phyloP scores from a whole-genome alignment of 1,140 invertebrate genomes.

The Sinella curviseta region DNA sequence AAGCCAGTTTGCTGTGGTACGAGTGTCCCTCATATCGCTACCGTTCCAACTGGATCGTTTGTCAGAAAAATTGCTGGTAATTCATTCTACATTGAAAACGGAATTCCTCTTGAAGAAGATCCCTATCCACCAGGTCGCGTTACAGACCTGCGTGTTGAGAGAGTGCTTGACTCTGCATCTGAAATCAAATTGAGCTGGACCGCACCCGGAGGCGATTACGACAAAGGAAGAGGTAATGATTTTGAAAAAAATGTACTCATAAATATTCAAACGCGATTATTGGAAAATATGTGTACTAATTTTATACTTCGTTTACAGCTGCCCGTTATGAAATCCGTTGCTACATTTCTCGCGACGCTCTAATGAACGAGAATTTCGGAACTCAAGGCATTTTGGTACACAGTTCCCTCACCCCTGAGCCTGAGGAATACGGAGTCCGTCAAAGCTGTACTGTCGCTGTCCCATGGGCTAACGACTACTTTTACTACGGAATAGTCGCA shows the following conservation, averaged over 20 bases:
- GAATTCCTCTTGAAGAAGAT: slow-evolving; percentile 48
- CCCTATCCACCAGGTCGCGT: slow-evolving; percentile 51
- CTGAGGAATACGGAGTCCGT: slow-evolving; percentile 48
- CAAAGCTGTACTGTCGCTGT: slow-evolving; percentile 51
- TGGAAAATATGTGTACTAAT: too few relatives aligned
- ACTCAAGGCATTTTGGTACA: slow-evolving; percentile 52
- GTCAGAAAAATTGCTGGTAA: slow-evolving; percentile 44
- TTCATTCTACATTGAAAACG: slow-evolving; percentile 48
- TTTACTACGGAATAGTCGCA: slow-evolving; percentile 53
- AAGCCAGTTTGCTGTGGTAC: slow-evolving; percentile 50
- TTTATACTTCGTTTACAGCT: slow-evolving; percentile 41
- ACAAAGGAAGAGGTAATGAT: slow-evolving; percentile 51
- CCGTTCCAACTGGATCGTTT: slow-evolving; percentile 50
- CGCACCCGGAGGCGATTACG: slow-evolving; percentile 53
- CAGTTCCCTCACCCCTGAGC: slow-evolving; percentile 50
- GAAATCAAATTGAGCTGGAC: slow-evolving; percentile 53
- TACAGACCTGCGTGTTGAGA: slow-evolving; percentile 49
- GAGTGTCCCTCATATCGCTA: slow-evolving; percentile 50
- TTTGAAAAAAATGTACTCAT: neutral
- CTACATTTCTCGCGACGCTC: slow-evolving; percentile 50
- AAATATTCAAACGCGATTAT: too few relatives aligned
- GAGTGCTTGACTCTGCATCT: slow-evolving; percentile 48
- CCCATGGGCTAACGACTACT: slow-evolving; percentile 52
- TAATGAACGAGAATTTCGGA: slow-evolving; percentile 50
- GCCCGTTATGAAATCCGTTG: slow-evolving; percentile 52